phyloP scores from a whole-genome alignment of 2,888 invertebrate genomes.

The Lamellibrachia columna region DNA sequence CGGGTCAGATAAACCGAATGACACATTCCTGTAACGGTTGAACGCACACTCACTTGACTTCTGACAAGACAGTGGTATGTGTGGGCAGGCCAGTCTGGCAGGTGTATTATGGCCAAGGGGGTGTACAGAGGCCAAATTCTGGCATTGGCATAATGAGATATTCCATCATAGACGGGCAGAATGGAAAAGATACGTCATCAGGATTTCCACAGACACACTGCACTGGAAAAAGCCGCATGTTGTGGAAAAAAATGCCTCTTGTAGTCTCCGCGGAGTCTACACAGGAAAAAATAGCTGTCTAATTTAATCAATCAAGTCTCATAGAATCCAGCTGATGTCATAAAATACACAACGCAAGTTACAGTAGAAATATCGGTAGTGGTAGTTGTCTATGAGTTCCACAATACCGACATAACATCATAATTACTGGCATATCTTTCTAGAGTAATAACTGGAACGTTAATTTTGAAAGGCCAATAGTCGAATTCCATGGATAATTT shows the following conservation, averaged over 20 bases:
- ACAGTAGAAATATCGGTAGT: neutral
- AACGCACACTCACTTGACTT: neutral
- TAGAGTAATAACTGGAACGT: neutral
- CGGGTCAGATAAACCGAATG: neutral
- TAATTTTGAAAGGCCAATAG: neutral
- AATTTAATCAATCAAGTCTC: neutral
- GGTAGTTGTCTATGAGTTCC: neutral
- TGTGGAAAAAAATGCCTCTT: neutral
- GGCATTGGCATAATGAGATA: neutral
- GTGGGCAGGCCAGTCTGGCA: neutral
- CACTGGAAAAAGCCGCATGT: neutral
- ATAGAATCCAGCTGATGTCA: neutral
- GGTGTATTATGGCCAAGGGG: neutral
- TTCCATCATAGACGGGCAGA: neutral
- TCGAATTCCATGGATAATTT: neutral
- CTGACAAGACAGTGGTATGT: neutral
- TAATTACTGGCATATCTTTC: neutral
- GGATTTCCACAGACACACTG: neutral
- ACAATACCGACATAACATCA: neutral
- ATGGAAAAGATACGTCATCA: neutral
- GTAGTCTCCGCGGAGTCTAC: neutral
- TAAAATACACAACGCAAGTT: neutral
- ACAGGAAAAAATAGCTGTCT: neutral
- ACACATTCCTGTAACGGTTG: neutral
- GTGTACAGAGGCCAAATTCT: neutral